Evolutionary conservation across 1,140 invertebrate species (phyloP), one percentile per base, ranked within the genome.

Genomic region (Grapholita molesta): DNA sequence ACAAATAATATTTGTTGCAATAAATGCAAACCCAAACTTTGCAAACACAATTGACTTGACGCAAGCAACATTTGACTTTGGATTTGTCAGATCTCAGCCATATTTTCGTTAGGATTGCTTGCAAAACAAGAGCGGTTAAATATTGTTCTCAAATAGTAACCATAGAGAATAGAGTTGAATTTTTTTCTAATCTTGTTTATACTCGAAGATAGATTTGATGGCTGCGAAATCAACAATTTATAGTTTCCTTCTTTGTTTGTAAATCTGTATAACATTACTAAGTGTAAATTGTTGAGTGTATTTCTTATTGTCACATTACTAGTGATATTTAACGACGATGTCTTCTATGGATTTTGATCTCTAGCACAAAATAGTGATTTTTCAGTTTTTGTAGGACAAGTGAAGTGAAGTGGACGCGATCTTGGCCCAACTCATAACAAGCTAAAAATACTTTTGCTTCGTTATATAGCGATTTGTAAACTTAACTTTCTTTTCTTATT

Each of bases 301-400:
- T 66, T 57, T 57, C 38, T 72, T 69, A 70, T 65, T 69, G 53
- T 66, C 12, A 12, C 23, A 35, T 74, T 68, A 68, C 42, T 67
- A 67, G 35, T 67, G 35, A 70, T 72, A 75, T 67, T 66, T 74
- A 70, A 75, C 75, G 69, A 91, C 78, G 77, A 91, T 91, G 89
- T 88, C 77, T 87, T 80, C 81, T 80, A 87, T 91, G 89, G 89
- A 91, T 91, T 90, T 82, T 90, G 83, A 84, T 73, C 79, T 86
- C 65, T 89, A 89, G 78, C 71, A 77, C 66, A 64, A 69, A 70
- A 75, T 42, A 77, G 79, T 83, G 82, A 74, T 80, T 69, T 53
- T 73, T 66, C 71, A 74, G 64, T 64, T 76, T 81, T 83, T 83
- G 73, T 85, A 80, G 83, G 83, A 88, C 84, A 80, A 85, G 86